Evolutionary conservation across 2,797 vertebrate genomes (phyloP).

Genomic region (Acanthurus tractus): DNA sequence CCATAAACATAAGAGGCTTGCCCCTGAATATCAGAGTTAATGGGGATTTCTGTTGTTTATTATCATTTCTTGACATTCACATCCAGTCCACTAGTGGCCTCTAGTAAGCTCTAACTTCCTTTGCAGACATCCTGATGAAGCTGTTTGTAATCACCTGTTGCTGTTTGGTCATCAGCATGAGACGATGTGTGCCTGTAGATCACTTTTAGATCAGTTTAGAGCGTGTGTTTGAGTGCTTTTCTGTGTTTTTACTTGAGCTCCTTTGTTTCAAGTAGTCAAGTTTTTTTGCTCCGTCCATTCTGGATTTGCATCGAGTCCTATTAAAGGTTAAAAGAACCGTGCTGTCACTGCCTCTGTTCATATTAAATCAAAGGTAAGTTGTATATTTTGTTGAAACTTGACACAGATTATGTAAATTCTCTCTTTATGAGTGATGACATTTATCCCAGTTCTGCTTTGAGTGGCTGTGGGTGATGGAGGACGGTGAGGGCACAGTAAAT

Average conservation of each 20-base stretch:
- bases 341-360: background rate
- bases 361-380: constrained; percentile 19
- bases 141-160: background rate
- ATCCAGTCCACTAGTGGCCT: constrained; percentile 18
- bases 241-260: background rate
- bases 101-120: background rate
- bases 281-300: background rate
- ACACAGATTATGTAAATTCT: background rate
- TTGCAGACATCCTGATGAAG: background rate
- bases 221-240: background rate
- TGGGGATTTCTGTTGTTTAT: background rate
- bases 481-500: constrained; percentile 58
- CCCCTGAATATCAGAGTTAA: background rate
- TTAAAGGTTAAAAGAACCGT: background rate
- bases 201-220: background rate
- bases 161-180: background rate
- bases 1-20: too few species aligned
- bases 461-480: constrained; percentile 54
- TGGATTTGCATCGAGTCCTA: background rate
- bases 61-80: constrained; percentile 12
- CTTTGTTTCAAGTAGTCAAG: background rate
- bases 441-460: constrained; percentile 64
- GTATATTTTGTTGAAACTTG: background rate
- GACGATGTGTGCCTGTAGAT: background rate
- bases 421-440: constrained; percentile 2